Evolutionary conservation across 2,797 vertebrate species (phyloP), one percentile per base, ranked within the genome.

Genomic region (Lepus oiostolus): DNA sequence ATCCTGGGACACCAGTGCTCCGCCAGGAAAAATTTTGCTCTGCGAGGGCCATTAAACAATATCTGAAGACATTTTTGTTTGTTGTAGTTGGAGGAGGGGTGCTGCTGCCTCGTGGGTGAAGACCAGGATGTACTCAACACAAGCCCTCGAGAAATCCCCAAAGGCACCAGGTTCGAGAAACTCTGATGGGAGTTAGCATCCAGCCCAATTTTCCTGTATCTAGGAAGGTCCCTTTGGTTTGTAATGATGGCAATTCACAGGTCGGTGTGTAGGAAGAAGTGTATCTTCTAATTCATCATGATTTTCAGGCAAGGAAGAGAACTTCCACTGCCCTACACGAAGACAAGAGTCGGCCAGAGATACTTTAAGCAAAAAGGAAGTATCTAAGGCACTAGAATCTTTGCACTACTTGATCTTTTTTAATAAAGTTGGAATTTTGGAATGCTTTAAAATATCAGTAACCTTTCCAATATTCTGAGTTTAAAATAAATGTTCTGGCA

Each of bases 371-470:
- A 6, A 74, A 85, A 85, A 60, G 12, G 17, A 12, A 67, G 28
- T 70, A 1, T 63, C 30, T 65, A 75, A 47, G 28, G 30, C 28
- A 17, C 9, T 54, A 12, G 30, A 47, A 47, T 79, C 3, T 60
- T 54, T 60, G 22, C 26, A 82, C n/a, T 67, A 35, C 16, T 70
- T 82, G 35, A 50, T 54, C 28, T 42, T 84, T 84, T 90, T 14
- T n/a, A 5, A 52, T 89, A 88, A 47, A 84, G 47, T 22, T 85
- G 50, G 88, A 91, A 14, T 62, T 68, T 54, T 54, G 50, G 2
- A 90, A 30, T 82, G 7, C 35, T 75, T 86, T 88, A 47, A 92
- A 96, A 91, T 70, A 77, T 58, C 7, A 5, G 24, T 60, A 30
- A 91, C 60, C 12, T 65, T 30, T 82, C 26, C 4, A 47, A 63